Evolutionary conservation across 2,797 vertebrate genomes (phyloP), one percentile per base, ranked within the genome.

Genomic region (Anguilla pacifica): DNA sequence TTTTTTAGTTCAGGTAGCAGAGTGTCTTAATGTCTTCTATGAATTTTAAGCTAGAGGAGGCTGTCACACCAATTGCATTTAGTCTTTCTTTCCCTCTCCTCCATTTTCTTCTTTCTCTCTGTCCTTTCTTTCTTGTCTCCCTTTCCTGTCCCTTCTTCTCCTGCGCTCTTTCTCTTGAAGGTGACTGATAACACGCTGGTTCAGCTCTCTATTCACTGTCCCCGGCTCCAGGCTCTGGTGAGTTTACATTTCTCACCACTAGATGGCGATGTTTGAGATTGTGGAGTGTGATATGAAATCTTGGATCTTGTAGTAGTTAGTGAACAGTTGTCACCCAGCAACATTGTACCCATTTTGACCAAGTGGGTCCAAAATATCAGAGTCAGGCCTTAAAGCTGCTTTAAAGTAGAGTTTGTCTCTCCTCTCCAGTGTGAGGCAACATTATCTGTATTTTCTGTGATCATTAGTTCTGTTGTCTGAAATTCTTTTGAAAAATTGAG

Each of bases 191-290:
- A 96, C 95, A 98, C 98, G 0, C 94, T 98, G 94, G 95, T 97
- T 94, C 97, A 98, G 93, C 96, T 98, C 89, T 97, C 98, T 85
- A 96, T 97, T 92, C 97, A 98, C 93, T 98, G 97, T 92, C 98
- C 97, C 61, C 96, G 94, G 83, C 95, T 98, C 83, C 97, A 98
- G 92, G 97, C 97, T 49, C 90, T 98, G 97, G 98, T 98, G 95
- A 96, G 96, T 93, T 84, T 55, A 28, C n/a, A 7, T 28, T 84
- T 6, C 53, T 83, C 85, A 43, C 82, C 64, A 53, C 64, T 84
- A 53, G 25, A 25, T 51, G 84, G 35, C 10, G n/a, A 25, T 79
- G 70, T 51, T 13, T 11, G 5, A 17, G 15, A 77, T 35, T 39
- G 28, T 77, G 19, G 31, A 43, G 74, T 77, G 2, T 43, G 13